Conservation (phyloP, 1,140 invertebrate genomes). For the Brachionus rubens region DNA sequence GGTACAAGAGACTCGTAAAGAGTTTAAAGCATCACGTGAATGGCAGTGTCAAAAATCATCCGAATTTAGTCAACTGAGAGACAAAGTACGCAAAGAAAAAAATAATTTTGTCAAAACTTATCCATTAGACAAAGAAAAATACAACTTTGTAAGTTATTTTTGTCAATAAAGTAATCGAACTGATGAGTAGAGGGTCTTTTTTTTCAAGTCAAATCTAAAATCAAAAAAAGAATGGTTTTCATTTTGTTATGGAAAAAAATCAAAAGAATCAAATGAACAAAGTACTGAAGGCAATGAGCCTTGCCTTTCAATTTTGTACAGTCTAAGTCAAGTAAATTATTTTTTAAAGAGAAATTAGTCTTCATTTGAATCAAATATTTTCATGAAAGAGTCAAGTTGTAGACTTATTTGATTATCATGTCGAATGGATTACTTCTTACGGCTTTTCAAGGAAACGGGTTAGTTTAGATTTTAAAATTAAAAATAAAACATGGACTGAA, state of each 20-base stretch:
- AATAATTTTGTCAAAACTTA: background rate
- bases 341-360: background rate
- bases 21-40: conserved; percentile 23
- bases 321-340: conserved; percentile 15
- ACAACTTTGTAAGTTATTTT: background rate
- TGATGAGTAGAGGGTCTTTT: too few species aligned
- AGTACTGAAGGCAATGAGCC: background rate
- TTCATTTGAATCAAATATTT: background rate
- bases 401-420: conserved; percentile 19
- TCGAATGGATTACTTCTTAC: conserved; percentile 10
- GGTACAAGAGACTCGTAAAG: background rate
- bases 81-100: conserved; percentile 12
- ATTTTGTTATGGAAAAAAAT: conserved; percentile 7
- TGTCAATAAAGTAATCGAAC: background rate
- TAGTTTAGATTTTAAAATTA: background rate
- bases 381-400: background rate
- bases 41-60: conserved; percentile 24
- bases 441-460: background rate
- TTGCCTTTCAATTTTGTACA: conserved; percentile 7
- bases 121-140: background rate
- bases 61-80: conserved; percentile 27
- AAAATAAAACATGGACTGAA: background rate
- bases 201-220: conserved; percentile 34
- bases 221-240: conserved; percentile 27
- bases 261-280: background rate